A percentile compares a stretch with the other conserved stretches of the same genome.
phyloP scores from a whole-genome alignment of 1,140 invertebrate species.

The Pristionchus pacificus region DNA sequence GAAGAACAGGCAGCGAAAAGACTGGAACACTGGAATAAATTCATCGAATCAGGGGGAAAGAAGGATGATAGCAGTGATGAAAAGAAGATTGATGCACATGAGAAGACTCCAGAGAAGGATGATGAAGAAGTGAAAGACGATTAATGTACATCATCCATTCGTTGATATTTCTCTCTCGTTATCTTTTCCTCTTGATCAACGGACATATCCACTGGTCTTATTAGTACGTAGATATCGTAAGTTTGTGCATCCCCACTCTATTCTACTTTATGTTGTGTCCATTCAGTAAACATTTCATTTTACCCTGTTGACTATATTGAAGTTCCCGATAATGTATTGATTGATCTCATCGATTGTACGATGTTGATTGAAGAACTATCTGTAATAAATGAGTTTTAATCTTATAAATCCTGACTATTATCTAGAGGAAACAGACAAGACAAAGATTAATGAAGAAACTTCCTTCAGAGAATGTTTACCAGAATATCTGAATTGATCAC shows the following conservation, averaged over 20 bases:
- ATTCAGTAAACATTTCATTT: too few relatives aligned
- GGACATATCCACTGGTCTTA: constrained; percentile 5
- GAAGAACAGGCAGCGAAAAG: constrained; percentile 78
- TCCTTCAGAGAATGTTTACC: background rate
- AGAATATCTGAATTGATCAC: too few relatives aligned
- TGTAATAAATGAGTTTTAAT: background rate
- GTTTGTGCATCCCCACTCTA: too few relatives aligned
- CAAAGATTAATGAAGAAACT: background rate
- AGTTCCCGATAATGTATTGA: too few relatives aligned
- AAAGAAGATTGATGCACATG: too few relatives aligned
- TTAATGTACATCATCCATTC: background rate
- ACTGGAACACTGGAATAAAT: constrained; percentile 81
- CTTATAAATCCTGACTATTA: background rate
- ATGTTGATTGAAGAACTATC: background rate
- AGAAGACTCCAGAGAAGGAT: constrained; percentile 1
- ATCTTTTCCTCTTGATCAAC: background rate
- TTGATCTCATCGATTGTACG: too few relatives aligned
- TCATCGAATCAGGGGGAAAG: constrained; percentile 50
- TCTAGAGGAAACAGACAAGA: background rate
- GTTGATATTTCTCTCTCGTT: background rate
- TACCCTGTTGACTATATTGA: too few relatives aligned
- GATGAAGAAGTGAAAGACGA: constrained; percentile 10
- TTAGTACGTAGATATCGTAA: background rate
- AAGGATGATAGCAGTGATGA: constrained; percentile 34
- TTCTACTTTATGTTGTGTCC: too few relatives aligned